Conservation (phyloP, 2,797 vertebrate species). For the Uromys caudimaculatus region DNA sequence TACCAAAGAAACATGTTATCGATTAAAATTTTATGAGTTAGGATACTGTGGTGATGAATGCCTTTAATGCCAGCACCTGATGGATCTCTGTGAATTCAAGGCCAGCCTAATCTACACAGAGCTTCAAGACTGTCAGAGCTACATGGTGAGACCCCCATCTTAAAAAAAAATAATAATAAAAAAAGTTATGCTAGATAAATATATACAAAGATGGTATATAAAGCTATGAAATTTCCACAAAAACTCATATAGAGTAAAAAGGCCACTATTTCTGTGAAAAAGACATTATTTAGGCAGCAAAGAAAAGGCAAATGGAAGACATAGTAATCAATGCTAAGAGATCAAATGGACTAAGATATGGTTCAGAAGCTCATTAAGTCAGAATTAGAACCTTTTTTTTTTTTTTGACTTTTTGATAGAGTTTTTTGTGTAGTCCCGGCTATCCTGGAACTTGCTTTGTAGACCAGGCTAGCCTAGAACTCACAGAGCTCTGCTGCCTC, state of each 20-base stretch:
- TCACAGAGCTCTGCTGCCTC: neutral
- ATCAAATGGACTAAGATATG: slow-evolving; percentile 1
- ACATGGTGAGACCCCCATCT: neutral
- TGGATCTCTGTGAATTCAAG: neutral
- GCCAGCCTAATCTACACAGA: neutral
- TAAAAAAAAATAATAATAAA: neutral
- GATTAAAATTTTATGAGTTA: neutral
- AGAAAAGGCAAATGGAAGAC: neutral
- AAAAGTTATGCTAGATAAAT: neutral
- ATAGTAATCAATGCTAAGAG: slow-evolving; percentile 1
- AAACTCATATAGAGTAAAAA: neutral
- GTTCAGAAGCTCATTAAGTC: slow-evolving; percentile 26
- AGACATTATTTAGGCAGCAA: slow-evolving; percentile 8
- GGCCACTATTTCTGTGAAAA: neutral
- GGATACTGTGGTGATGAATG: neutral
- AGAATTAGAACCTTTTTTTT: neutral
- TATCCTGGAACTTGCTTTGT: neutral
- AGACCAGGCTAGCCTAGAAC: neutral
- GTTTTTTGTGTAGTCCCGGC: neutral
- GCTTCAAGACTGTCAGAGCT: neutral
- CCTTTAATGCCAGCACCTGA: neutral
- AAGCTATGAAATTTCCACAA: slow-evolving; percentile 55
- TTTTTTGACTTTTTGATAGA: neutral
- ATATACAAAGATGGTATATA: neutral
- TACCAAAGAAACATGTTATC: neutral